A percentile compares a stretch with the other conserved stretches of the same genome.
Evolutionary conservation across 2,888 invertebrate species (phyloP).

Genomic region (Deilephila porcellus): DNA sequence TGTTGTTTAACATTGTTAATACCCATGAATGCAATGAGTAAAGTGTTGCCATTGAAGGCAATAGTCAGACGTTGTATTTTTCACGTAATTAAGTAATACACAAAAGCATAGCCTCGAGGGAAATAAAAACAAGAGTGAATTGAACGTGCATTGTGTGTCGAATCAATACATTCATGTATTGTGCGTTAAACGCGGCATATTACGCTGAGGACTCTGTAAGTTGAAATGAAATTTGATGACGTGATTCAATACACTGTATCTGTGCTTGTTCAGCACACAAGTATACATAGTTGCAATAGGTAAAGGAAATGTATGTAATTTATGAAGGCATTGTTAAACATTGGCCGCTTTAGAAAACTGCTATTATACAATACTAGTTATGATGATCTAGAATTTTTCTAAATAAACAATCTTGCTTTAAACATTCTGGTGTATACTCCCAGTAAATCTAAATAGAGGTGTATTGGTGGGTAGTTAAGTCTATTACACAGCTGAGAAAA

Average conservation of each 20-base stretch:
- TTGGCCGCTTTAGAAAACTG: too few species aligned
- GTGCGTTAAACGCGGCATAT: conserved; percentile 1
- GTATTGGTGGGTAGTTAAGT: too few species aligned
- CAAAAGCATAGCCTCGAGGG: conserved; percentile 15
- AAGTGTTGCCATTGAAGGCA: neutral
- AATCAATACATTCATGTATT: conserved; percentile 14
- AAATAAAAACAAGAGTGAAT: conserved; percentile 24
- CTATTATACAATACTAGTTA: too few species aligned
- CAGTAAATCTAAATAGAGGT: too few species aligned
- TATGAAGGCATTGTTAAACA: neutral
- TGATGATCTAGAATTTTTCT: too few species aligned
- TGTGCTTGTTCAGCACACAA: neutral
- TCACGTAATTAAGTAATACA: neutral
- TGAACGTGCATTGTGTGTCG: conserved; percentile 23
- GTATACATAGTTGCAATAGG: neutral
- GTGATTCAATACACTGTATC: neutral
- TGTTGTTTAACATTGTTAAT: too few species aligned
- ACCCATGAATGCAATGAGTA: neutral
- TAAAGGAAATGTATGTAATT: conserved; percentile 1
- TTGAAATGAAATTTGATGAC: conserved; percentile 14
- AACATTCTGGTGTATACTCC: too few species aligned
- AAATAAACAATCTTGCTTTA: too few species aligned
- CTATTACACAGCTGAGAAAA: too few species aligned
- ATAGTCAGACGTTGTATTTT: neutral
- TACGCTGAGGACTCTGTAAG: neutral